phyloP scores from a whole-genome alignment of 2,113 vertebrate species.

The Camelus bactrianus region DNA sequence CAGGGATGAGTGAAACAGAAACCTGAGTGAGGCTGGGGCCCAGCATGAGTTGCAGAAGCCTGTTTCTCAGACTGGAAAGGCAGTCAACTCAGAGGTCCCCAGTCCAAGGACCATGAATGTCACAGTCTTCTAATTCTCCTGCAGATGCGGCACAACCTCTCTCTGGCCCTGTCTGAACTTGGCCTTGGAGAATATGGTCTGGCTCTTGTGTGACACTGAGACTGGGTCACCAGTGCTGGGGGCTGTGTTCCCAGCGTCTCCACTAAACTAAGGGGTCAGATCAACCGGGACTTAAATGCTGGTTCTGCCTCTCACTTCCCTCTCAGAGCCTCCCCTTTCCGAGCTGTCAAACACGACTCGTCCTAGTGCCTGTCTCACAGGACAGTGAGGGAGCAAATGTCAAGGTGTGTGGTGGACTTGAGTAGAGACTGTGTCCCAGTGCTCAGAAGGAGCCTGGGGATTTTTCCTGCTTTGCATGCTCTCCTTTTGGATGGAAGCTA shows the following conservation, averaged over 20 bases:
- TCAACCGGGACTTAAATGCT: not conserved
- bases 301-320: not conserved
- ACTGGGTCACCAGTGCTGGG: not conserved
- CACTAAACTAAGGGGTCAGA: not conserved
- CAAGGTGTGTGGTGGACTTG: accelerated
- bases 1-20: not conserved
- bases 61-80: not conserved
- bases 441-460: not conserved
- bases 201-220: not conserved
- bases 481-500: not conserved
- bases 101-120: not conserved
- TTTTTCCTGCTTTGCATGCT: not conserved
- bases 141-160: not conserved
- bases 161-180: not conserved
- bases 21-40: not conserved
- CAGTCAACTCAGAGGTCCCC: not conserved
- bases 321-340: not conserved
- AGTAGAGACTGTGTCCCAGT: not conserved
- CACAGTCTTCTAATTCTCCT: not conserved
- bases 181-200: not conserved
- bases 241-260: not conserved
- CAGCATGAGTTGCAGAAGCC: not conserved
- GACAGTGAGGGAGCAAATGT: not conserved
- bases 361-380: not conserved
- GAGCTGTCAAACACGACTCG: not conserved